Evolutionary conservation across 2,797 vertebrate species (phyloP), one percentile per base, ranked within the genome.

Genomic region (Epinephelus coioides): DNA sequence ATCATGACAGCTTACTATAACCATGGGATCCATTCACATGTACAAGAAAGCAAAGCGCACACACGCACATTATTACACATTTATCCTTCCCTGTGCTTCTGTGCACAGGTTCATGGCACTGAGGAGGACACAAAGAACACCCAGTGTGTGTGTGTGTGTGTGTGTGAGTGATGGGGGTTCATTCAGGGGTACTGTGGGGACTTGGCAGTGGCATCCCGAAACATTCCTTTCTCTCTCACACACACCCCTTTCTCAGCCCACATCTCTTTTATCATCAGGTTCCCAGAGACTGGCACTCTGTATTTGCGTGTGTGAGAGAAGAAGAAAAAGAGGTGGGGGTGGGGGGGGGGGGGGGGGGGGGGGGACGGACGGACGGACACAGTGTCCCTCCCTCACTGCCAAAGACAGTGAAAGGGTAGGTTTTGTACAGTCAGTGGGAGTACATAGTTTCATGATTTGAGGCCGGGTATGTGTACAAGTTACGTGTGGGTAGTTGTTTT

Each of bases 121-220:
- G 69, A 70, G 4, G n/a, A 34, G 55, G 56, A 62, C 38, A 73
- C 23, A 61, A 73, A 63, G 38, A 62, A 17, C 47, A 25, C 13
- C 25, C 2, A 10, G 0, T 61, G n/a, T 72, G 73, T 53, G 53
- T 64, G 27, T 51, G 60, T 56, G 54, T n/a, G 34, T 57, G 63
- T 21, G 57, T 25, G 25, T 25, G 25, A 66, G 44, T 59, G 62
- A 75, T 64, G 21, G 66, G 55, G 66, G 54, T 73, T 43, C 79
- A 70, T 65, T 78, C 82, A 53, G 55, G 72, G 83, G 57, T 74
- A 77, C 71, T 70, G 62, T 51, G 57, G 69, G 73, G 70, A 86
- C 78, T 86, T 91, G 81, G 84, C 79, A 87, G 57, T 65, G 55
- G 49, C 56, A 62, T 88, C 71, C 73, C 51, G 43, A 86, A 84